Evolutionary conservation across 2,797 vertebrate genomes (phyloP), one percentile per base, ranked within the genome.

Genomic region (Lagodon rhomboides): DNA sequence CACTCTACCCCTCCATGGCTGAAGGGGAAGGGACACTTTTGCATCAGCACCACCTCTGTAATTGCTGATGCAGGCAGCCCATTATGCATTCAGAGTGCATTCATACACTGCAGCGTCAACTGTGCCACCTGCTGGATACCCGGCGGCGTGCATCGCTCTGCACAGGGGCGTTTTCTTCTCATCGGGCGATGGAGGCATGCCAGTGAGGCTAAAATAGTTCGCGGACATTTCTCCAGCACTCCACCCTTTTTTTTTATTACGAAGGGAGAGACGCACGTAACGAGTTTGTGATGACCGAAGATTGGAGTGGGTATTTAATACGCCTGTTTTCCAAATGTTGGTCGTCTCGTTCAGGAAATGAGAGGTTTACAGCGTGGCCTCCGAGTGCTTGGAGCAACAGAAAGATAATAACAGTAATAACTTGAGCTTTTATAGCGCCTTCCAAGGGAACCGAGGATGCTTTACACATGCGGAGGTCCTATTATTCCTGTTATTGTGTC

Each of bases 81-180:
- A 84, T 91, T 89, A 79, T 89, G 82, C 85, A 87, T 91, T 89
- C 85, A 77, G 65, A 55, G 58, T 68, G 80, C 82, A 79, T 89
- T 72, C 74, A 27, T 58, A 41, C 47, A 67, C 83, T 87, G 87
- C 82, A 88, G 88, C 30, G 70, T 83, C 77, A 88, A 89, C 89
- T 82, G 49, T 85, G 91, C 92, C 92, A 85, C 85, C 92, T 94
- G 85, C 90, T 94, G 94, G 93, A 86, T 60, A 44, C 68, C 59
- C 58, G 6, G 34, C 60, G 44, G 5, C 4, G 2, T 74, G 79
- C 88, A 83, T 17, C 43, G 12, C 22, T 64, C 73, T 81, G 18
- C 59, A 82, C 56, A 68, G 66, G 73, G 80, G 73, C 53, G 72
- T 87, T 87, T 89, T 75, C 72, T 74, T 59, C 75, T 68, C 74